Base-by-base conservation (phyloP, 2,888 invertebrate species). In the Drosophila borborema region DNA sequence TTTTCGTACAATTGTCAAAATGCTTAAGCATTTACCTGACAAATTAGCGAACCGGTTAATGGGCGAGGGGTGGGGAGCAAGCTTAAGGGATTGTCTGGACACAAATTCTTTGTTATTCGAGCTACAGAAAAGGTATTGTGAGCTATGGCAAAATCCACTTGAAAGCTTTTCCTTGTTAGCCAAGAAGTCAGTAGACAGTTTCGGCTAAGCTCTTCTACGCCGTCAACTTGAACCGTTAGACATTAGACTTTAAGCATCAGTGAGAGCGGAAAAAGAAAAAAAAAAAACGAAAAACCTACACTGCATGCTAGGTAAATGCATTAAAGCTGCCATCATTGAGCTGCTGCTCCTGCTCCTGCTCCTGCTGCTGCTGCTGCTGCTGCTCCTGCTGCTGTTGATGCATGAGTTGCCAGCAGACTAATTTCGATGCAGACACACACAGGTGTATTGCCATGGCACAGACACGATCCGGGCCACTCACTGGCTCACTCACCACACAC, bases 391-490 rank as follows among this genome's bases (percentile, higher is more conserved):
- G 31, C 34, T 23, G 28, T 28, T n/a, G 31, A 40, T 34, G 31
- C 49, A 58, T 45, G 45, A 58, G 34, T 45, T 66, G 49, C 55
- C 49, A 23, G 53, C 70, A 71, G 69, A 63, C 63, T 54, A 72
- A 63, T 72, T 72, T 48, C 20, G 20, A 1, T 36, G 36, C 51
- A 20, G 36, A 36, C 51, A 31, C n/a, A 31, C n/a, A 31, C 31
- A 31, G 49, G 28, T 46, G 46, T 46, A 28, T 48, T 48, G 48
- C 23, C 48, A n/a, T 16, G 14, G 14, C 38, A 40, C 49, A 49
- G 31, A n/a, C 48, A 28, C 4, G 48, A 49, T 49, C 49, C 31
- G 34, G 18, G 51, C 34, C 51, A 51, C 51, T 28, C 28, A 28
- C 28, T 28, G 28, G 28, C 28, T 6, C 28, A 28, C 28, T 28